Base-by-base conservation (phyloP, 2,888 invertebrate genomes). In the Troides aeacus region DNA sequence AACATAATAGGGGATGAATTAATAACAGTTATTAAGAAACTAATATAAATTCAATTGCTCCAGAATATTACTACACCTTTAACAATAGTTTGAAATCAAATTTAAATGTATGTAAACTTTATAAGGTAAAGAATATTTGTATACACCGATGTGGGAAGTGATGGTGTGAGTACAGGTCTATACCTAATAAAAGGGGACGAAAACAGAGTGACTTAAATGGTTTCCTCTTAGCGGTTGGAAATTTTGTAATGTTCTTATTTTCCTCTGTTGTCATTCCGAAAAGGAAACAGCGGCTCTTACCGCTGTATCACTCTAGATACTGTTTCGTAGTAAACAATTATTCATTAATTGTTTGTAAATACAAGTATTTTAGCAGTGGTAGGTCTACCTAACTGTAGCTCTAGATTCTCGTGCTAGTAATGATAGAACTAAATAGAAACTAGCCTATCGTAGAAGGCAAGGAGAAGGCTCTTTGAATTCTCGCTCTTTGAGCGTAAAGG, bases 121-220 rank as follows among this genome's bases (percentile, higher is more conserved):
- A 42, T 8, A 42, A 42, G 8, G 2, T 15, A 15, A 15, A 15
- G 12, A 46, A 18, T n/a, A 12, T 56, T 56, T 21, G n/a, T 21
- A 56, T 56, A 6, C n/a, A 56, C 6, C 5, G 21, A 56, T 5
- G 10, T 56, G 8, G 21, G 21, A n/a, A 70, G 58, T n/a, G 62
- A 71, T 80, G 80, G 82, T 85, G 81, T 84, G 68, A 81, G 30
- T 39, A 62, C 24, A 56, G 63, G 66, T 69, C 69, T 71, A 68
- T 72, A 70, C 74, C 76, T 74, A 80, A 77, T 75, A 73, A 74
- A 74, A 74, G 70, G 74, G 76, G 74, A 77, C 73, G 77, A 83
- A 86, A 86, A 84, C 82, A 83, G 78, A 76, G 75, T 73, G 85
- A 85, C 83, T 87, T 86, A 84, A 89, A 86, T 85, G 83, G 84